These are phyloP conservation scores for Cerastis rubricosa DNA, from an alignment of 2,888 invertebrate species.

Conservation along the genomic window DNA sequence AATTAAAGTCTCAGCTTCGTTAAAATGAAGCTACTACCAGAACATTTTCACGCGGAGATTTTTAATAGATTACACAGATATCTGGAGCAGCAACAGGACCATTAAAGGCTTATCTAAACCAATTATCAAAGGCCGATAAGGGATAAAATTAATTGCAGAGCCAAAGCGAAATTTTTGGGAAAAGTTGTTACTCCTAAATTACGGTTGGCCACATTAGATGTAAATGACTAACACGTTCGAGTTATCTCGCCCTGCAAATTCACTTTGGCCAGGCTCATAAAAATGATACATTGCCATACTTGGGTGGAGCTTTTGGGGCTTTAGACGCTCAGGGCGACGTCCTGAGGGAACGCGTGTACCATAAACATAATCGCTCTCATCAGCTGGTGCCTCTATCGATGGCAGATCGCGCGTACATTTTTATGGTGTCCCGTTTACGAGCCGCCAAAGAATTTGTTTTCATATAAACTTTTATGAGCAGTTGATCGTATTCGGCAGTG, in stretches of 20 bases:
- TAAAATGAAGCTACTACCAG: conserved; percentile 23
- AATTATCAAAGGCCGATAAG: conserved; percentile 67
- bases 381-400: conserved; percentile 82
- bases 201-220: conserved; percentile 75
- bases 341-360: conserved; percentile 77
- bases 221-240: conserved; percentile 86
- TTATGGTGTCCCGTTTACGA: conserved; percentile 83
- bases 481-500: conserved; percentile 72
- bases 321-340: conserved; percentile 77
- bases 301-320: conserved; percentile 80
- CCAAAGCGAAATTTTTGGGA: conserved; percentile 59
- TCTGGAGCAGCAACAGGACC: conserved; percentile 48
- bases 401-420: conserved; percentile 75
- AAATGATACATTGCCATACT: conserved; percentile 87
- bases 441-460: conserved; percentile 81
- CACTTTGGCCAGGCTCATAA: conserved; percentile 87
- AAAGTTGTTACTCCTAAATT: conserved; percentile 65
- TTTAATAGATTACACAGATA: conserved; percentile 57
- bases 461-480: conserved; percentile 81
- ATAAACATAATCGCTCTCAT: conserved; percentile 88
- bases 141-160: conserved; percentile 64
- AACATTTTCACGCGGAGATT: conserved; percentile 37
- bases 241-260: conserved; percentile 88
- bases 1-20: conserved; percentile 7
- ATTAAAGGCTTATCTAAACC: conserved; percentile 65